Conservation (phyloP, 2,797 vertebrate species). For the Rhinichthys osculus region DNA sequence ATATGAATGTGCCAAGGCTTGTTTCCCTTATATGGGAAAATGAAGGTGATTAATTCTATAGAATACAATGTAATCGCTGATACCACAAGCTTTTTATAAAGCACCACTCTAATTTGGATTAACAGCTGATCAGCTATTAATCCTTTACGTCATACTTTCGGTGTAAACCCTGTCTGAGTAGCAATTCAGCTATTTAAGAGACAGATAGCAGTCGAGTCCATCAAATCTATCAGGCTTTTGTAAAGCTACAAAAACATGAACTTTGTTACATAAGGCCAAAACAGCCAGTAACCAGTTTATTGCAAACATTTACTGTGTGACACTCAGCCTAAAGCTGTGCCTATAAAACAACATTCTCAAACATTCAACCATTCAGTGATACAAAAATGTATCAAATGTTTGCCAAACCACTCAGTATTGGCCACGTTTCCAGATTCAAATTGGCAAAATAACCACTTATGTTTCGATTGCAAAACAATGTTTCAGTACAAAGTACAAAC, state of each 20-base stretch:
- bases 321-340: background rate
- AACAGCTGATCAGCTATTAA: constrained; percentile 58
- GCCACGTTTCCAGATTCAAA: background rate
- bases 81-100: constrained; percentile 55
- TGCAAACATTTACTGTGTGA: constrained; percentile 34
- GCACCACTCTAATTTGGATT: constrained; percentile 59
- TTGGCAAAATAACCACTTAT: constrained; percentile 14
- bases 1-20: constrained; percentile 2
- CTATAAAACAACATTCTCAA: constrained; percentile 11
- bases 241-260: constrained; percentile 3
- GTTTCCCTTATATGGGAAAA: constrained; percentile 16
- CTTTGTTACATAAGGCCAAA: constrained; percentile 20
- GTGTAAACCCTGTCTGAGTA: constrained; percentile 48
- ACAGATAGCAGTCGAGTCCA: background rate
- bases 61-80: constrained; percentile 12
- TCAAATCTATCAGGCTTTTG: background rate
- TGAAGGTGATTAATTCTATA: background rate
- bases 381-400: constrained; percentile 14
- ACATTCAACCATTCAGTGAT: constrained; percentile 6
- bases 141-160: constrained; percentile 59
- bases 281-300: background rate
- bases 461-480: background rate
- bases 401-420: background rate
- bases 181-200: constrained; percentile 40
- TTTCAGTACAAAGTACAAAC: background rate